phyloP scores from a whole-genome alignment of 2,113 vertebrate species.

The Bos taurus region DNA sequence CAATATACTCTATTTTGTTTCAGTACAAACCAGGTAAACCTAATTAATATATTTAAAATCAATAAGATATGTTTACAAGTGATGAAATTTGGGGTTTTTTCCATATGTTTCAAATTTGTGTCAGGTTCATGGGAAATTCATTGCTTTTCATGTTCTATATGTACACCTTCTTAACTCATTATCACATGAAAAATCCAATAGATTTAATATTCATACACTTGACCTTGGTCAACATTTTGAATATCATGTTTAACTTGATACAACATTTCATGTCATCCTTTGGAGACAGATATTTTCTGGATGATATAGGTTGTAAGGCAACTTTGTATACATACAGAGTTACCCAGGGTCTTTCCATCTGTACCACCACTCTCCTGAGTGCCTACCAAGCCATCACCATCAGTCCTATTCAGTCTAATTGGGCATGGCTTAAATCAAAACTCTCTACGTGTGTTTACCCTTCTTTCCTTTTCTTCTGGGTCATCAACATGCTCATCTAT shows the following conservation, averaged over 20 bases:
- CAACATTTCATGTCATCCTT: background rate
- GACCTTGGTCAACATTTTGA: background rate
- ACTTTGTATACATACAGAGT: background rate
- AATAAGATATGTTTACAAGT: background rate
- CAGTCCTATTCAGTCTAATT: background rate
- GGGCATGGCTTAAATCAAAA: background rate
- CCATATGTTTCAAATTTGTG: background rate
- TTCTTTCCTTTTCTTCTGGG: background rate
- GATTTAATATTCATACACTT: background rate
- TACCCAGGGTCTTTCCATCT: background rate
- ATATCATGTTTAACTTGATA: background rate
- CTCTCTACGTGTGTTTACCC: rapidly evolving
- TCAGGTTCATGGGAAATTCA: background rate
- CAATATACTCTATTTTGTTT: background rate
- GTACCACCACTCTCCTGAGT: background rate
- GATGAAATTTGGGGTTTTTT: background rate
- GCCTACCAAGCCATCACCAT: background rate
- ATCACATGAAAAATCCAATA: background rate
- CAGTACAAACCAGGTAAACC: no score
- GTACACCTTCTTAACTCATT: background rate
- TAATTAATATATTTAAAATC: background rate
- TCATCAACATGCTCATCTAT: background rate
- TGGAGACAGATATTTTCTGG: background rate
- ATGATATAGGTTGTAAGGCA: background rate
- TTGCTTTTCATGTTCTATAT: background rate